Evolutionary conservation across 2,888 invertebrate species (phyloP), one percentile per base, ranked within the genome.

Genomic region (Caenorhabditis doughertyi): DNA sequence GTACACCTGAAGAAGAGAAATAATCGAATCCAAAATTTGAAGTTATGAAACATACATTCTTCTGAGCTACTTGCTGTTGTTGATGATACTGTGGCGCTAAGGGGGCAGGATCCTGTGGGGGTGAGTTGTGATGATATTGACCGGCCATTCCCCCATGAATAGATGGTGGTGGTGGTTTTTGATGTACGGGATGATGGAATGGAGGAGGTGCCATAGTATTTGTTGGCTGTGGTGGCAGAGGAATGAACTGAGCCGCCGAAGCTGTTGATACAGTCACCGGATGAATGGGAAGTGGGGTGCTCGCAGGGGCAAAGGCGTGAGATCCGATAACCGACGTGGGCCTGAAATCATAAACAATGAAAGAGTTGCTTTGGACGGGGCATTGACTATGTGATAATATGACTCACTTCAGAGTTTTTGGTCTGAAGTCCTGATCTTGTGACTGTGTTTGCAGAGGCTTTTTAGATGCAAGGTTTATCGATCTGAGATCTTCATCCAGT

Each of bases 311-410:
- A 49, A 83, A 83, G 0, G 83, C 83, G 39, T 83, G 83, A 3
- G 83, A 65, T 27, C 83, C 83, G 11, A 53, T 55, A 23, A 73
- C 79, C 0, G 65, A 65, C 11, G 83, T 83, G 16, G 83, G 83
- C 42, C 77, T 82, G 58, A 47, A 76, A 76, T 16, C 21, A 1
- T 29, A 44, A 44, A n/a, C 42, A n/a, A 25, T 27, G 5, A 2
- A 25, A 27, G 18, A 39, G 39, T n/a, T n/a, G n/a, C n/a, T n/a
- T n/a, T n/a, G n/a, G n/a, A n/a, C n/a, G n/a, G n/a, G n/a, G n/a
- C n/a, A n/a, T n/a, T n/a, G n/a, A n/a, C n/a, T n/a, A 39, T 5
- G 11, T 25, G 51, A 27, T 64, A 47, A 47, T 47, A 3, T 2
- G 18, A 18, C 70, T 65, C 9, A 62, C 72, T 68, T 68, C n/a